A percentile compares a stretch with the other conserved stretches of the same genome.
Conservation (phyloP, 2,888 invertebrate genomes). For the Eristalis intricaria region DNA sequence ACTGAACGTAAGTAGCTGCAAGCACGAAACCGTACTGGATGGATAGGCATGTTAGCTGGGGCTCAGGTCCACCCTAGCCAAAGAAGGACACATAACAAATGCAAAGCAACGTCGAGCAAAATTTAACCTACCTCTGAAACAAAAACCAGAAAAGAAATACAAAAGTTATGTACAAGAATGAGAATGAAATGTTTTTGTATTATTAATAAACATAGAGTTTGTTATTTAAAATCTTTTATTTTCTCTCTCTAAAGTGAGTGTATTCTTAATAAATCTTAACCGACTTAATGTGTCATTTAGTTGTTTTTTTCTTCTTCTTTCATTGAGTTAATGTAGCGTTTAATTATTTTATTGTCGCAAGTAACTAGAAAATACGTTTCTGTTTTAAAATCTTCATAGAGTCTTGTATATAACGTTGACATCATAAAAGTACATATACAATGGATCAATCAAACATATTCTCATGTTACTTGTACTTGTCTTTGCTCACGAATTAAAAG, state of each 20-base stretch:
- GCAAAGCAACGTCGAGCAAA: background rate
- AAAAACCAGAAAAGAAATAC: background rate
- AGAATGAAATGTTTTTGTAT: background rate
- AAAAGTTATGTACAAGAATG: slow-evolving; percentile 5
- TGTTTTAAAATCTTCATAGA: slow-evolving; percentile 5
- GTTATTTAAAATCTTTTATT: slow-evolving; percentile 61
- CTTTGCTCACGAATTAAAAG: background rate
- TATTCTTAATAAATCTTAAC: slow-evolving; percentile 11
- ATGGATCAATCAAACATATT: background rate
- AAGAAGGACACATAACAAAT: background rate
- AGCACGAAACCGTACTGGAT: too few relatives aligned
- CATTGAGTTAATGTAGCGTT: slow-evolving; percentile 6
- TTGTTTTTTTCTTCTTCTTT: background rate
- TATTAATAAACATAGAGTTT: slow-evolving; percentile 22
- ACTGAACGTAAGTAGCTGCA: too few relatives aligned
- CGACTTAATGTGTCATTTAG: slow-evolving; percentile 5
- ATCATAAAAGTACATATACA: slow-evolving; percentile 7
- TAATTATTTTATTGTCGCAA: slow-evolving; percentile 48
- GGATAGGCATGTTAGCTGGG: too few relatives aligned
- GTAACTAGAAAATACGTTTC: slow-evolving; percentile 30
- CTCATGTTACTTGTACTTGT: background rate
- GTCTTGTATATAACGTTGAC: background rate
- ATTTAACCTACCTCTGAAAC: background rate
- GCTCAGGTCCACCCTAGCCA: too few relatives aligned
- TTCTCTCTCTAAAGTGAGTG: slow-evolving; percentile 56